Percentiles rank a stretch among this genome's conserved stretches.
phyloP scores from a whole-genome alignment of 2,113 vertebrate species.

The Passer domesticus region DNA sequence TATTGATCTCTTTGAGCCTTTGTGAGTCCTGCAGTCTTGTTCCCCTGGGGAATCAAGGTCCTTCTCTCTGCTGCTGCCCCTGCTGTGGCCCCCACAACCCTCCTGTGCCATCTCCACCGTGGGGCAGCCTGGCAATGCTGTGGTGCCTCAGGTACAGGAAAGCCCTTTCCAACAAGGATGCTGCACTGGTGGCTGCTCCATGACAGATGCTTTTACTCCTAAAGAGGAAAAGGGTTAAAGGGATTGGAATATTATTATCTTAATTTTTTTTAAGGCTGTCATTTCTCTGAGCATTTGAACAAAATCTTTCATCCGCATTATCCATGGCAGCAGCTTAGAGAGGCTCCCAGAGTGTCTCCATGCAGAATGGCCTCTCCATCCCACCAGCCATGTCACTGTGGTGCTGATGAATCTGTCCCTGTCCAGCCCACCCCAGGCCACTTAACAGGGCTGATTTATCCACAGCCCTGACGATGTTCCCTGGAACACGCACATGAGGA shows the following conservation, averaged over 20 bases:
- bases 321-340: slow-evolving; percentile 54
- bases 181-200: background rate
- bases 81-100: no score
- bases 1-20: background rate
- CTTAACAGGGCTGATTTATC: background rate
- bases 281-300: slow-evolving; percentile 37
- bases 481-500: background rate
- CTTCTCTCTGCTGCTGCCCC: background rate
- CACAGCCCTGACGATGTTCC: background rate
- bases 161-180: background rate
- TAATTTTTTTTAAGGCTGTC: background rate
- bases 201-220: background rate
- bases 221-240: background rate
- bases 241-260: background rate
- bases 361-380: background rate
- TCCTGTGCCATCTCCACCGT: background rate
- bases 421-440: background rate
- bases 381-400: fast-evolving
- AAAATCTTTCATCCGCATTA: slow-evolving; percentile 45
- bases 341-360: slow-evolving; percentile 19
- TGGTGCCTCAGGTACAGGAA: background rate
- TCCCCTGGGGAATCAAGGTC: background rate
- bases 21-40: background rate
- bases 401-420: background rate
- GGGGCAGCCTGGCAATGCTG: background rate